Base-by-base conservation (phyloP, 2,113 vertebrate genomes). In the Psammodynastes pulverulentus region DNA sequence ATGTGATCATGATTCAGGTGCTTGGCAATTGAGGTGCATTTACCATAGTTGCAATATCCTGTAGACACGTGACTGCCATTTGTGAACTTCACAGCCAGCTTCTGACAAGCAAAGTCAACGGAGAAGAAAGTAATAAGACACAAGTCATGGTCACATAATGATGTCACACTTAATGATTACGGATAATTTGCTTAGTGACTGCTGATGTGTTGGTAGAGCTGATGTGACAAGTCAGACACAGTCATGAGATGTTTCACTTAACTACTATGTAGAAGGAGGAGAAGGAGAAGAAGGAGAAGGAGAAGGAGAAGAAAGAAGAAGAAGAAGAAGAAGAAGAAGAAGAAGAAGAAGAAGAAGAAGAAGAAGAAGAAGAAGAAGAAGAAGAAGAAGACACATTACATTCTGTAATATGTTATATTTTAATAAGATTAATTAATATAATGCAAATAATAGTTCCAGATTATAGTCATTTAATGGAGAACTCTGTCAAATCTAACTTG, bases 401-500 rank as follows among this genome's bases (percentile, higher is more conserved):
- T 54, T 94, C 23, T 93, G 88, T 91, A 96, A 94, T 96, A 94
- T 96, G 94, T 95, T 95, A 84, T 95, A n/a, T 94, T 97, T 96
- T 97, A 95, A 95, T 94, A 94, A 97, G 95, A 97, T 97, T 96
- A 97, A 95, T 94, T 96, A 92, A 93, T 92, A 96, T 91, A 46
- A 86, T n/a, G 48, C 90, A 93, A 97, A 93, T 91, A 39, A 92
- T 87, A 88, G 2, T 91, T 9, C 94, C 84, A 95, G 1, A 4
- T 91, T 92, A 79, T 0, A 95, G 43, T 21, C 6, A 94, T 94
- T 93, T 93, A 95, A 94, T 79, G 93, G 24, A 89, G 88, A 87
- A 95, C 3, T n/a, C 92, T 95, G 94, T 90, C 15, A 0, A 15
- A 93, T 92, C 23, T 62, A 92, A 91, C 93, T 53, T 89, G 89